These are phyloP conservation scores for Cyclopterus lumpus DNA, from an alignment of 2,797 vertebrate genomes.

Conservation along the genomic window DNA sequence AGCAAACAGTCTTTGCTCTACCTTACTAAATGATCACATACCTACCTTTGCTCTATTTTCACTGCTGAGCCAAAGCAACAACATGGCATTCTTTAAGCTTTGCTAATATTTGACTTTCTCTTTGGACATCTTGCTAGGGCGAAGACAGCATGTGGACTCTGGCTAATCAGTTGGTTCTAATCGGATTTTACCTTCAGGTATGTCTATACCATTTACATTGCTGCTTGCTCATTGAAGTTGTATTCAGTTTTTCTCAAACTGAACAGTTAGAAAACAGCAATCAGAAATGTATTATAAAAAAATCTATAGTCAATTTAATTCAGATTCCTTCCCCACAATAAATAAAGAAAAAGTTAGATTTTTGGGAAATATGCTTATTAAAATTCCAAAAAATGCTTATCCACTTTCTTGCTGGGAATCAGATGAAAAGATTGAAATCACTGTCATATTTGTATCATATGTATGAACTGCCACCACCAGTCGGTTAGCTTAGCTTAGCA, in stretches of 20 bases:
- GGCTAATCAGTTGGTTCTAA: constrained; percentile 34
- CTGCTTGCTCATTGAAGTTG: background rate
- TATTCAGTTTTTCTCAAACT: background rate
- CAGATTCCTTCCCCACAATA: no score
- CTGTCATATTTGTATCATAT: background rate
- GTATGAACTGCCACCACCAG: background rate
- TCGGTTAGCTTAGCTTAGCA: background rate
- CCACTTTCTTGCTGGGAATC: background rate
- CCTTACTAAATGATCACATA: background rate
- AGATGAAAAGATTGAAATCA: background rate
- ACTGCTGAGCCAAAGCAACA: background rate
- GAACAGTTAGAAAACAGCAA: background rate
- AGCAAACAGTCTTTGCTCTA: constrained; percentile 32
- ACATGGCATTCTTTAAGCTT: background rate
- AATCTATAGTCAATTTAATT: background rate
- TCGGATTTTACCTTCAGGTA: constrained; percentile 58
- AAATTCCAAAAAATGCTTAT: background rate
- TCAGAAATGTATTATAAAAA: background rate
- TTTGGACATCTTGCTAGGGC: background rate
- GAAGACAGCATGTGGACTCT: constrained; percentile 47
- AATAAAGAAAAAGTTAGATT: background rate
- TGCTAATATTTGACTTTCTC: background rate
- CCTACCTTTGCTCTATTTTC: background rate
- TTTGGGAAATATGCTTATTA: background rate
- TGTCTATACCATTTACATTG: background rate